These are phyloP conservation scores for Triplophysa tibetana DNA, from an alignment of 2,113 vertebrate species.

Conservation along the genomic window DNA sequence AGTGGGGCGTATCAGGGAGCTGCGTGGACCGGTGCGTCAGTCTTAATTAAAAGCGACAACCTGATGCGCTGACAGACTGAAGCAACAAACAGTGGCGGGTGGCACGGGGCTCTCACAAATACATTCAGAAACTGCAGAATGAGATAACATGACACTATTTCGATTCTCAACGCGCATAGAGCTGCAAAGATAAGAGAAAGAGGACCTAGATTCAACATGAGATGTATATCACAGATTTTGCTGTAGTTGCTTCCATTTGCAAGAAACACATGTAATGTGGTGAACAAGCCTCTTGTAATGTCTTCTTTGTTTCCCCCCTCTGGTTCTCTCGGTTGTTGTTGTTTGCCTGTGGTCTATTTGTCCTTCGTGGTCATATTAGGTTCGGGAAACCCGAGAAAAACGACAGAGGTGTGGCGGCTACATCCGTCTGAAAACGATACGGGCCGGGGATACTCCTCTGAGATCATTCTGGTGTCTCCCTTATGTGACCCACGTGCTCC, in stretches of 20 bases:
- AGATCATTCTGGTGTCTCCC: constrained; percentile 1
- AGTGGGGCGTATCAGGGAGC: constrained; percentile 9
- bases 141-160: neutral
- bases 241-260: no score
- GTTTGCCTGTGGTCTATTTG: neutral
- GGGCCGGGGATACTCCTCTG: neutral
- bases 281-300: neutral
- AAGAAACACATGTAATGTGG: neutral
- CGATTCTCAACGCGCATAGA: neutral
- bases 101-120: constrained; percentile 49
- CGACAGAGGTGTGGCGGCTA: neutral
- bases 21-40: constrained; percentile 50
- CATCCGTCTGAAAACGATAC: constrained; percentile 3
- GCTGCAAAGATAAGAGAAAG: constrained; percentile 33
- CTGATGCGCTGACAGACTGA: constrained; percentile 42
- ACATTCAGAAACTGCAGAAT: constrained; percentile 24
- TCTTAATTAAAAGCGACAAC: constrained; percentile 50
- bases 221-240: neutral
- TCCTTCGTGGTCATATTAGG: neutral
- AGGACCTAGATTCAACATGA: neutral
- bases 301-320: neutral
- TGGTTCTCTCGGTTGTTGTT: neutral
- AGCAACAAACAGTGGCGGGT: constrained; percentile 62
- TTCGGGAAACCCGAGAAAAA: neutral
- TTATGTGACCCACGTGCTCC: constrained; percentile 7